These are phyloP conservation scores for Danaus melanippus DNA, from an alignment of 1,140 invertebrate species.

Conservation along the genomic window DNA sequence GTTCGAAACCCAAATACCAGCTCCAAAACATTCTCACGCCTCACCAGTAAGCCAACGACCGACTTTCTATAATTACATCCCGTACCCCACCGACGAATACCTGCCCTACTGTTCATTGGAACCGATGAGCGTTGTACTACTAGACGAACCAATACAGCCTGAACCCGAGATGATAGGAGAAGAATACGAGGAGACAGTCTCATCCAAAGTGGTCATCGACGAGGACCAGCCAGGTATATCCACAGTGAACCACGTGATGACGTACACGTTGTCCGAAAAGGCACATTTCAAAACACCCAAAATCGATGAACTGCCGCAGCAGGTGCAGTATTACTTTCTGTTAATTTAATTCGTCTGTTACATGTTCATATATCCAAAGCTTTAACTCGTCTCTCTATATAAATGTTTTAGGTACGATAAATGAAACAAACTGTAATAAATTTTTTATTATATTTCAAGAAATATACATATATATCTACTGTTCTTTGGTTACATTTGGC, in stretches of 20 bases:
- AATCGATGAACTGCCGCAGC: conserved; percentile 54
- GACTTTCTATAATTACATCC: conserved; percentile 42
- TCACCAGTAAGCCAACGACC: conserved; percentile 35
- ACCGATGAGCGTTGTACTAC: conserved; percentile 23
- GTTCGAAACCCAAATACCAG: conserved; percentile 37
- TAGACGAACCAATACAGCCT: conserved; percentile 31
- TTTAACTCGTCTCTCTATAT: background rate
- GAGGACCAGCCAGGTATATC: conserved; percentile 46
- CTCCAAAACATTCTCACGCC: conserved; percentile 25
- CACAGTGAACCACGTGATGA: conserved; percentile 56
- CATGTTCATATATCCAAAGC: background rate
- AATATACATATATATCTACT: conserved; percentile 36
- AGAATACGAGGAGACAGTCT: conserved; percentile 55
- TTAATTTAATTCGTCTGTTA: conserved; percentile 32
- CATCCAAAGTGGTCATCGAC: conserved; percentile 46
- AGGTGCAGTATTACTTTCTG: conserved; percentile 62
- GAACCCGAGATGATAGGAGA: conserved; percentile 52
- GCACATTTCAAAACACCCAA: conserved; percentile 51
- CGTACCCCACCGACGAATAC: conserved; percentile 36
- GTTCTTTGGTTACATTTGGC: conserved; percentile 46
- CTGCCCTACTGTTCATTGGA: conserved; percentile 41
- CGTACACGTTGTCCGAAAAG: conserved; percentile 55
- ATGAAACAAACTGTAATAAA: background rate
- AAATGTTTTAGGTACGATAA: background rate
- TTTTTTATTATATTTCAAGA: conserved; percentile 36